Base-by-base conservation (phyloP, 2,888 invertebrate species). In the Micropterix aruncella region DNA sequence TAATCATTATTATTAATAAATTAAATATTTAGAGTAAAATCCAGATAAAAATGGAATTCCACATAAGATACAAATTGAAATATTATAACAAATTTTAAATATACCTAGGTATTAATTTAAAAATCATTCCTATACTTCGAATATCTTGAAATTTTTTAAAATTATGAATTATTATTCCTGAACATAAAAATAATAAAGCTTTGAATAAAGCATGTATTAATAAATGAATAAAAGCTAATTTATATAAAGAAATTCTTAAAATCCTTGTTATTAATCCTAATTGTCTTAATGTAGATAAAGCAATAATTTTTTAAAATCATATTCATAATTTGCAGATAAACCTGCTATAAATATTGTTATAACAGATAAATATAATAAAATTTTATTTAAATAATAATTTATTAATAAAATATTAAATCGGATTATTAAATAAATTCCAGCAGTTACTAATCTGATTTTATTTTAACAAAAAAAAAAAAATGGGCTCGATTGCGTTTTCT, bases 281-380 rank as follows among this genome's bases (percentile, higher is more conserved):
- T 57, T 85, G 84, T 2, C 82, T 83, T 62, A 85, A 71, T 51
- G 82, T 83, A 1, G 83, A 83, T 56, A 81, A 67, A 57, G 83
- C 83, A 79, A 85, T 80, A 75, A 82, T 67, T 83, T 84, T 62
- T 84, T 84, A 57, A 81, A 69, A 68, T 83, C 83, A 72, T 64
- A 74, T 48, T 79, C 77, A 73, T 70, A 76, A 70, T 71, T 75
- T 52, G 76, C 77, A 0, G 72, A 77, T 60, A 58, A 76, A n/a
- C n/a, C n/a, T n/a, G n/a, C n/a, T n/a, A n/a, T n/a, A n/a, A n/a
- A n/a, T n/a, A n/a, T n/a, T n/a, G n/a, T n/a, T n/a, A n/a, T n/a
- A n/a, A n/a, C n/a, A n/a, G n/a, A n/a, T n/a, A n/a, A n/a, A n/a
- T n/a, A 64, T 54, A 77, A 60, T 60, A 79, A 65, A 54, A 74